Evolutionary conservation across 2,797 vertebrate species (phyloP).

Genomic region (Enteromius thamalakanensis): DNA sequence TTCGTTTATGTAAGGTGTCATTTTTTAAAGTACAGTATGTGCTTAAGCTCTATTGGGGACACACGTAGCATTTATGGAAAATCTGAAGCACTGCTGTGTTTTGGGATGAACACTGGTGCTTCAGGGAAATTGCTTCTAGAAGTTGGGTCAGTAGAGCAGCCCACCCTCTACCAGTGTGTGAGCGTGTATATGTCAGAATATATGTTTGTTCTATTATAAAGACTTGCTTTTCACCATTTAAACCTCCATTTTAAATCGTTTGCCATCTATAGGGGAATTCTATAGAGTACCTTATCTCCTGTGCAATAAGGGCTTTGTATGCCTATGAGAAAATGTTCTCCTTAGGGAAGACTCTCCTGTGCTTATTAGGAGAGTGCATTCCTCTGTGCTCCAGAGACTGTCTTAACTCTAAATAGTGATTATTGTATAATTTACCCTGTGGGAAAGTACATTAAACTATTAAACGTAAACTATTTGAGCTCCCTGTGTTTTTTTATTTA

Average conservation of each 20-base stretch:
- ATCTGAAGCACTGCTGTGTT: constrained; percentile 24
- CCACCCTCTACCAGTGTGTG: neutral
- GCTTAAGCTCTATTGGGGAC: constrained; percentile 15
- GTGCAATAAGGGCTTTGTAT: neutral
- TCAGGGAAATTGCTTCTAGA: constrained; percentile 34
- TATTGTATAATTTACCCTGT: constrained; percentile 31
- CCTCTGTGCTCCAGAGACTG: constrained; percentile 12
- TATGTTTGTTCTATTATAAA: constrained; percentile 8
- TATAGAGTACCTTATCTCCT: neutral
- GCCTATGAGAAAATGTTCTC: constrained; percentile 28
- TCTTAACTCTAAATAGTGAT: constrained; percentile 40
- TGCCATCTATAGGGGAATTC: neutral
- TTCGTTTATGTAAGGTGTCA: constrained; percentile 7
- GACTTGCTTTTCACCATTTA: neutral
- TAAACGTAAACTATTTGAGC: constrained; percentile 25
- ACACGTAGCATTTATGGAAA: constrained; percentile 18
- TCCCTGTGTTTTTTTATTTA: neutral
- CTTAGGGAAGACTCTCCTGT: neutral
- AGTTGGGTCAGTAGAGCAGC: constrained; percentile 48
- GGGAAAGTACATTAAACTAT: constrained; percentile 27
- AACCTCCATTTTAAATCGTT: neutral
- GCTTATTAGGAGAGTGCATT: neutral
- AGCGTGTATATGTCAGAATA: constrained; percentile 1
- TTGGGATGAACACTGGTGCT: constrained; percentile 21
- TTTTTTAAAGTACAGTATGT: constrained; percentile 9